phyloP scores from a whole-genome alignment of 2,113 vertebrate species.

The Malurus cyaneus region DNA sequence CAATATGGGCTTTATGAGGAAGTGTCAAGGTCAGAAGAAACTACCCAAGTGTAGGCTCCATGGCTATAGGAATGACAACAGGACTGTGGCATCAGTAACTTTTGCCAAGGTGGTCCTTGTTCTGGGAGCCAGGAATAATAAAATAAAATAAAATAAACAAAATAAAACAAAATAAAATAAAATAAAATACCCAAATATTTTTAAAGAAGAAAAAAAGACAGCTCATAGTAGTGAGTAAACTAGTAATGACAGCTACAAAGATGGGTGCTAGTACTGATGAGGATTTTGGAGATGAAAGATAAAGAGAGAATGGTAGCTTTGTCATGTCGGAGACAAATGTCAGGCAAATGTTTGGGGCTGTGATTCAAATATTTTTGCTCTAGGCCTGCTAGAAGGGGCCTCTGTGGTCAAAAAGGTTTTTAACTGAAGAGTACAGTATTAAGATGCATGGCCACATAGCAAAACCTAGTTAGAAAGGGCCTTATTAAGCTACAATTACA shows the following conservation, averaged over 20 bases:
- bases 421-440: too few species aligned
- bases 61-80: not conserved
- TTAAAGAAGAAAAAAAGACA: not conserved
- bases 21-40: not conserved
- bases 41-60: not conserved
- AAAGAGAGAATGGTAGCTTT: not conserved
- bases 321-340: not conserved
- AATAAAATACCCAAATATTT: not conserved
- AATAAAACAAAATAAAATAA: not conserved
- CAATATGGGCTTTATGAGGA: not conserved
- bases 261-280: not conserved
- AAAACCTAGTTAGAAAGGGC: too few species aligned
- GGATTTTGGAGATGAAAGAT: not conserved
- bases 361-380: not conserved
- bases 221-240: not conserved
- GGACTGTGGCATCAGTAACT: accelerated
- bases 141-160: not conserved
- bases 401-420: not conserved
- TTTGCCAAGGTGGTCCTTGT: not conserved
- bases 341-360: not conserved
- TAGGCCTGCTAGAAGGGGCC: not conserved
- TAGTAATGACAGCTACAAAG: not conserved
- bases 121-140: not conserved
- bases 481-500: too few species aligned
- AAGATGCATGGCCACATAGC: too few species aligned